phyloP scores from a whole-genome alignment of 1,140 invertebrate species.

The Ceratosolen fusciceps region DNA sequence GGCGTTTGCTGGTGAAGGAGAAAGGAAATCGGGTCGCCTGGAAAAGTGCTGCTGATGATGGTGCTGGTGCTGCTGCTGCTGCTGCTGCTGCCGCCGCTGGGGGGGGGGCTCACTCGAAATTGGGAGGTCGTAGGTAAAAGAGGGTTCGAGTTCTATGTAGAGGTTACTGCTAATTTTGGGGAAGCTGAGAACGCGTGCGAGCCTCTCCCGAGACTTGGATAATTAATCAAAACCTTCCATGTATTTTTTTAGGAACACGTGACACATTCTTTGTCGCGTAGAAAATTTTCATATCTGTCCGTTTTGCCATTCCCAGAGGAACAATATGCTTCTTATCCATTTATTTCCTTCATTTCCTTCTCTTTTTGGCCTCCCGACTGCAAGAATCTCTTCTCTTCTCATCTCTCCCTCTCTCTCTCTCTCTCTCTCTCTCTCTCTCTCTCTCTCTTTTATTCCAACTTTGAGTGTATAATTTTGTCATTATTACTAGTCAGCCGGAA shows the following conservation, averaged over 20 bases:
- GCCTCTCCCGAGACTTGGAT: constrained; percentile 36
- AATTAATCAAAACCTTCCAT: constrained; percentile 48
- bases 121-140: constrained; percentile 50
- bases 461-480: constrained; percentile 39
- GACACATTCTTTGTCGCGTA: constrained; percentile 35
- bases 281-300: constrained; percentile 46
- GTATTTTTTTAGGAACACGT: constrained; percentile 24
- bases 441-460: no score
- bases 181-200: constrained; percentile 14
- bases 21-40: constrained; percentile 68
- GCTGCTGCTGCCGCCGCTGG: no score
- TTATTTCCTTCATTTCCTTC: not conserved
- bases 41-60: constrained; percentile 53
- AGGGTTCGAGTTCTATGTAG: constrained; percentile 44
- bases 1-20: constrained; percentile 59
- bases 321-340: constrained; percentile 31
- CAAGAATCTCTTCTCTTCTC: constrained; percentile 36
- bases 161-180: constrained; percentile 45
- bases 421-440: no score
- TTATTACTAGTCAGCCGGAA: constrained; percentile 11
- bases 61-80: no score
- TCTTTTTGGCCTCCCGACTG: constrained; percentile 1
- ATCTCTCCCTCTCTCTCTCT: no score
- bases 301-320: constrained; percentile 27
- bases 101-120: constrained; percentile 51